Conservation (phyloP, 1,140 invertebrate species). For the Zaprionus tsacasi region DNA sequence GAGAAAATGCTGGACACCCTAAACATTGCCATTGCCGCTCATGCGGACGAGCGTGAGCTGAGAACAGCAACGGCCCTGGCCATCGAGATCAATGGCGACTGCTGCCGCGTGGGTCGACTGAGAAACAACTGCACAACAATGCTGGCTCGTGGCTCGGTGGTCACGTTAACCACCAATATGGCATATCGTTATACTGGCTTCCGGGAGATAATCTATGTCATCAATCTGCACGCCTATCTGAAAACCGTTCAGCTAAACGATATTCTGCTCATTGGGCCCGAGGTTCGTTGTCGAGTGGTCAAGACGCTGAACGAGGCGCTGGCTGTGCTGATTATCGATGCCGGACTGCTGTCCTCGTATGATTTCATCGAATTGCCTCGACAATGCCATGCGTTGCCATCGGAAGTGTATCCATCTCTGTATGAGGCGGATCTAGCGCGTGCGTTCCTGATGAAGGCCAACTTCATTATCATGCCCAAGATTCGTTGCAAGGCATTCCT, state of each 20-base stretch:
- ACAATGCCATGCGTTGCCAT: slow-evolving; percentile 61
- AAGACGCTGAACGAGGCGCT: slow-evolving; percentile 69
- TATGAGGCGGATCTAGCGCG: slow-evolving; percentile 55
- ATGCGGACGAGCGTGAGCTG: slow-evolving; percentile 43
- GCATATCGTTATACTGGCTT: slow-evolving; percentile 66
- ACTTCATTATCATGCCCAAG: slow-evolving; percentile 71
- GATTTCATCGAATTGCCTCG: slow-evolving; percentile 77
- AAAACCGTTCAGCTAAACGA: slow-evolving; percentile 57
- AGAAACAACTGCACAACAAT: slow-evolving; percentile 72
- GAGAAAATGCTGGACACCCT: slow-evolving; percentile 51
- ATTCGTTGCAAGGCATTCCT: slow-evolving; percentile 73
- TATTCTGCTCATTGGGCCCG: slow-evolving; percentile 58
- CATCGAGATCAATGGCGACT: slow-evolving; percentile 74
- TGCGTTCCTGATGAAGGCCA: slow-evolving; percentile 46
- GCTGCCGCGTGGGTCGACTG: slow-evolving; percentile 68
- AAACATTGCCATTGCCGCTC: slow-evolving; percentile 55
- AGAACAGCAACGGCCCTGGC: slow-evolving; percentile 63
- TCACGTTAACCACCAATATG: slow-evolving; percentile 66
- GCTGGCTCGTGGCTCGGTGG: slow-evolving; percentile 55
- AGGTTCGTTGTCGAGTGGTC: slow-evolving; percentile 64
- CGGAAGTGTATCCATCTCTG: slow-evolving; percentile 41
- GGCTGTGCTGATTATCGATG: slow-evolving; percentile 68
- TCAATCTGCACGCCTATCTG: slow-evolving; percentile 69
- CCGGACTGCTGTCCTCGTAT: slow-evolving; percentile 69
- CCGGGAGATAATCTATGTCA: slow-evolving; percentile 70